A percentile compares a stretch with the other conserved stretches of the same genome.
Conservation (phyloP, 2,113 vertebrate species). For the Mesocricetus auratus region DNA sequence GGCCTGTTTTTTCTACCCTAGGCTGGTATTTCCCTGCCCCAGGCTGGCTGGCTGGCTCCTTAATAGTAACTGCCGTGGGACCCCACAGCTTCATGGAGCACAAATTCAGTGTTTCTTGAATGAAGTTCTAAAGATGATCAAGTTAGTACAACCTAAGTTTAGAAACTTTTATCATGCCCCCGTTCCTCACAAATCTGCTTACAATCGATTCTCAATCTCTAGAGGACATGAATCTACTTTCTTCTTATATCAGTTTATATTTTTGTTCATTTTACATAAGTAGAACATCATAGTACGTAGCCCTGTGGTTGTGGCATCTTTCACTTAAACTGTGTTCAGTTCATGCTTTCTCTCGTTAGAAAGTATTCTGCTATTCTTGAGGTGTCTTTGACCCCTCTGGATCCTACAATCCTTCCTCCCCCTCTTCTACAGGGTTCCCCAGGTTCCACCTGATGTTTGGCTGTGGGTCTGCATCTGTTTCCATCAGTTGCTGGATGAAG, state of each 20-base stretch:
- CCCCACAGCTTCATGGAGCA: neutral
- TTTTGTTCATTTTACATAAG: constrained; percentile 12
- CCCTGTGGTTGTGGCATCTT: neutral
- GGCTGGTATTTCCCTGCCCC: neutral
- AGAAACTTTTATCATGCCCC: neutral
- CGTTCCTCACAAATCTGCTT: neutral
- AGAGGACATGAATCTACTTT: neutral
- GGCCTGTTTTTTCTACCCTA: neutral
- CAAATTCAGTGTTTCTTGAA: constrained; percentile 9
- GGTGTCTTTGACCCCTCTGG: neutral
- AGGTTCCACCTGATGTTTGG: neutral
- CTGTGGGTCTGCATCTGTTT: neutral
- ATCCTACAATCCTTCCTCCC: neutral
- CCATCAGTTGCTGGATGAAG: neutral
- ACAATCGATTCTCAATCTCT: neutral
- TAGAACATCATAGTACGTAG: neutral
- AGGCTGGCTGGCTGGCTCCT: neutral
- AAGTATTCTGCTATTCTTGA: neutral
- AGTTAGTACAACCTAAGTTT: neutral
- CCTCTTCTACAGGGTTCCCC: neutral
- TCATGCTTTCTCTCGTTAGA: constrained; percentile 10
- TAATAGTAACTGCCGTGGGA: no score
- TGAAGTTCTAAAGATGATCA: constrained; percentile 20
- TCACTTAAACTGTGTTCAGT: neutral
- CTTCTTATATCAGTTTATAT: neutral